Conservation (phyloP, 2,113 vertebrate species). For the Cottus gobio region DNA sequence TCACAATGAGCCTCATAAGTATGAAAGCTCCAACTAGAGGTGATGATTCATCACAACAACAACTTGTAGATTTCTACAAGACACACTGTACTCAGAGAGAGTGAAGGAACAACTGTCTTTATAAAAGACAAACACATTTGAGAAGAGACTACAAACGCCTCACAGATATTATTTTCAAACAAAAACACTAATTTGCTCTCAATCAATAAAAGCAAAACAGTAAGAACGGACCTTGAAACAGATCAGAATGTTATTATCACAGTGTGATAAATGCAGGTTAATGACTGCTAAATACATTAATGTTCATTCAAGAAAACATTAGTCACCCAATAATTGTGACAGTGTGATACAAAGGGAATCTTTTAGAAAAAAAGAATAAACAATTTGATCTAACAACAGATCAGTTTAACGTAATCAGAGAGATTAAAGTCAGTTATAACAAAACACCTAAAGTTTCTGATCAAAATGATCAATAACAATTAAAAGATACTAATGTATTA, state of each 20-base stretch:
- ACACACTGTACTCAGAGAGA: conserved; percentile 34
- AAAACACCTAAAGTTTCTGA: background rate
- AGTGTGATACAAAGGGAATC: background rate
- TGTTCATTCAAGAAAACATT: background rate
- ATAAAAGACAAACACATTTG: conserved; percentile 48
- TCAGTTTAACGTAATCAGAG: background rate
- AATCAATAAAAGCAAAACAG: background rate
- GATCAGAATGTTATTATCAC: conserved; percentile 9
- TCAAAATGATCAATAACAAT: conserved; percentile 29
- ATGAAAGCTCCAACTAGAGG: background rate
- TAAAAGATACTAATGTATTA: background rate
- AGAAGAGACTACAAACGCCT: background rate
- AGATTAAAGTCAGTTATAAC: background rate
- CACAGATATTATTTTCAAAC: background rate
- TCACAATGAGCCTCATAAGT: background rate
- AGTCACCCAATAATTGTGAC: conserved; percentile 18
- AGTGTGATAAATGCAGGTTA: background rate
- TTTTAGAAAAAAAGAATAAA: background rate
- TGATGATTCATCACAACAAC: conserved; percentile 40
- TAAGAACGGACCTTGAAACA: conserved; percentile 52
- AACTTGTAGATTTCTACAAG: conserved; percentile 45
- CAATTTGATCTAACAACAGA: conserved; percentile 18
- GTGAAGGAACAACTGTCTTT: conserved; percentile 46
- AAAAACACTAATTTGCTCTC: background rate
- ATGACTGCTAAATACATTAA: background rate